Evolutionary conservation across 1,140 invertebrate genomes (phyloP).

Genomic region (Tenebrio molitor): DNA sequence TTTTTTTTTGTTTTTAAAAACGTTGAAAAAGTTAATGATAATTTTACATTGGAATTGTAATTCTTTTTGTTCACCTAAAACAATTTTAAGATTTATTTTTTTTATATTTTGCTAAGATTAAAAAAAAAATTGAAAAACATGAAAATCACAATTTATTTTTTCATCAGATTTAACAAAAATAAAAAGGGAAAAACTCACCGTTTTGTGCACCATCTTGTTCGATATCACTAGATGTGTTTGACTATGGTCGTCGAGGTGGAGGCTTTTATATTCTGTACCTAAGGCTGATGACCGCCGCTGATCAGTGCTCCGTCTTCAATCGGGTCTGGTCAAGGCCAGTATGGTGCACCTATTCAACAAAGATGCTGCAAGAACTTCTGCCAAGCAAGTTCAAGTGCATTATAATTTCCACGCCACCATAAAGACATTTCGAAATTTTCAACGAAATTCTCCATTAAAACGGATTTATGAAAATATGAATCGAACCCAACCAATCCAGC

Average conservation of each 20-base stretch:
- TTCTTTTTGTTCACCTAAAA: too few relatives aligned
- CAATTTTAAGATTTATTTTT: too few relatives aligned
- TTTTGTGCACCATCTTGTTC: slow-evolving; percentile 31
- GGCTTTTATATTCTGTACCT: slow-evolving; percentile 37
- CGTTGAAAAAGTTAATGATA: too few relatives aligned
- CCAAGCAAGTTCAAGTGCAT: slow-evolving; percentile 6
- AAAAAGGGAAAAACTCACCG: slow-evolving; percentile 20
- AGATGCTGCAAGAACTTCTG: slow-evolving; percentile 33
- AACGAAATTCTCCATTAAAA: neutral
- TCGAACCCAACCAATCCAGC: neutral
- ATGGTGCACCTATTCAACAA: slow-evolving; percentile 21
- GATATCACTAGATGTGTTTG: slow-evolving; percentile 13
- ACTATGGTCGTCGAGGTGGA: slow-evolving; percentile 5
- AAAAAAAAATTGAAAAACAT: too few relatives aligned
- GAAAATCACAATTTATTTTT: too few relatives aligned
- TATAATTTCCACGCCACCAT: neutral
- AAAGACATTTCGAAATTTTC: neutral
- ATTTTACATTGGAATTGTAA: too few relatives aligned
- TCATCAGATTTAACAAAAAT: too few relatives aligned
- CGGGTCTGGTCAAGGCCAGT: slow-evolving; percentile 41
- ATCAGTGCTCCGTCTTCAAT: slow-evolving; percentile 41
- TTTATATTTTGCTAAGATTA: too few relatives aligned
- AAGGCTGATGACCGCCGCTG: slow-evolving; percentile 44
- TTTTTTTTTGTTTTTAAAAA: too few relatives aligned
- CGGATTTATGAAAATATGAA: neutral